Conservation (phyloP, 2,888 invertebrate genomes). For the Lordiphosa fenestrarum region DNA sequence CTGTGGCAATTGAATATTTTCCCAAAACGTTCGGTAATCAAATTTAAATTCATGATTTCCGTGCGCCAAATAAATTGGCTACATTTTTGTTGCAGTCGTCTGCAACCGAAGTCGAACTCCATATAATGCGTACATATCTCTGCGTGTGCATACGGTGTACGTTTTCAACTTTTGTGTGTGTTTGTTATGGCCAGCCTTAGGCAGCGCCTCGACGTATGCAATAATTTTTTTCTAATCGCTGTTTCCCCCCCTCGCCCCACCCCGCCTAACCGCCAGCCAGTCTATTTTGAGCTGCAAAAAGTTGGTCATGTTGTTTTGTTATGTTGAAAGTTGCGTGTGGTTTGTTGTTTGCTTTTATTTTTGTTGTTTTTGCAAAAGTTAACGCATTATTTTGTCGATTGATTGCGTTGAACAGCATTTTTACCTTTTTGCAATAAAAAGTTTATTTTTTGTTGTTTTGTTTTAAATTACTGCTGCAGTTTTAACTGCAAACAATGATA, state of each 20-base stretch:
- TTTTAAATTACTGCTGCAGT: conserved; percentile 70
- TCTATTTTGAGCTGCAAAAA: conserved; percentile 30
- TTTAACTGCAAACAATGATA: conserved; percentile 68
- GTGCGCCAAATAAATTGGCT: conserved; percentile 5
- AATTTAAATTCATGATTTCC: conserved; percentile 13
- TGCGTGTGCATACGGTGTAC: conserved; percentile 17
- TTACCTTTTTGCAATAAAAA: conserved; percentile 13
- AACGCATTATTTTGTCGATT: conserved; percentile 76
- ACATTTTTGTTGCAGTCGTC: conserved; percentile 9
- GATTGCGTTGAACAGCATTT: conserved; percentile 36
- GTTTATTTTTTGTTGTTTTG: conserved; percentile 36
- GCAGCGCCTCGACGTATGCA: conserved; percentile 34
- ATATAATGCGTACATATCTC: conserved; percentile 20
- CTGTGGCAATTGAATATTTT: conserved; percentile 5
- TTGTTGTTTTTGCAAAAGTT: conserved; percentile 60
- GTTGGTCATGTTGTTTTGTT: conserved; percentile 17
- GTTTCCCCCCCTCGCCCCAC: conserved; percentile 31
- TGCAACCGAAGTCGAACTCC: neutral
- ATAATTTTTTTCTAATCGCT: conserved; percentile 50
- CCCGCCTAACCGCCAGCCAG: neutral
- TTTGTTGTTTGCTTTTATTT: conserved; percentile 47
- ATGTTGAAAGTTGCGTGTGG: conserved; percentile 66
- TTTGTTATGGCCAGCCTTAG: conserved; percentile 8
- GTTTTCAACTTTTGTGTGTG: conserved; percentile 59
- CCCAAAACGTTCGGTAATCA: conserved; percentile 3